Conservation (phyloP, 2,113 vertebrate species). For the Alethe diademata region DNA sequence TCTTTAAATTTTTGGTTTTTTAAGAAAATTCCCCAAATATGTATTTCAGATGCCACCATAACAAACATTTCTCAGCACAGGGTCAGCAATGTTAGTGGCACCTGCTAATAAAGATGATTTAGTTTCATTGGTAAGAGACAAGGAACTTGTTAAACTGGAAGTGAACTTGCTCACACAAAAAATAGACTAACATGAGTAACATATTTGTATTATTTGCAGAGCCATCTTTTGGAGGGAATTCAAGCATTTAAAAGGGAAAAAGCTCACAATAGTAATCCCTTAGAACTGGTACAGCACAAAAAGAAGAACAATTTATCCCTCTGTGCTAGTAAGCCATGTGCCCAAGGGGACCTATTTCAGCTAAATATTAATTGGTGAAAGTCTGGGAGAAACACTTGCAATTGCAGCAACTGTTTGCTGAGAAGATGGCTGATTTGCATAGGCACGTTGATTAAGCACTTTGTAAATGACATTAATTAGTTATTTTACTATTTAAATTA, state of each 20-base stretch:
- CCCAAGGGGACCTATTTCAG: not conserved
- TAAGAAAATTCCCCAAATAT: not conserved
- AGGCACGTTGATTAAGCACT: not conserved
- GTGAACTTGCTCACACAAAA: not conserved
- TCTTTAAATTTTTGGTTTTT: not conserved
- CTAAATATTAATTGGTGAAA: not conserved
- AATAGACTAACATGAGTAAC: not conserved
- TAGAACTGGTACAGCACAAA: not conserved
- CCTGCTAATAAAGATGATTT: not conserved
- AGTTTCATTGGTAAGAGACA: conserved; percentile 4
- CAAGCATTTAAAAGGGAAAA: not conserved
- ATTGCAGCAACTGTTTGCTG: not conserved
- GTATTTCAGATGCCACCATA: not conserved
- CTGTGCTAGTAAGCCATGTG: not conserved
- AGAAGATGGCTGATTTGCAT: not conserved
- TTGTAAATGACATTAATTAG: not conserved
- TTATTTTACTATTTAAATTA: conserved; percentile 43
- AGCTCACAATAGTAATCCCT: not conserved
- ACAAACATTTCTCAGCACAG: not conserved
- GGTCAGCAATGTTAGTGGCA: not conserved
- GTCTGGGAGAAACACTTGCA: not conserved
- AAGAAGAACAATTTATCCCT: not conserved
- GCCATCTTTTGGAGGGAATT: not conserved
- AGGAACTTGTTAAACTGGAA: conserved; percentile 20
- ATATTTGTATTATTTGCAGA: not conserved